Conservation (phyloP, 2,888 invertebrate species). For the Epistrophella euchroma region DNA sequence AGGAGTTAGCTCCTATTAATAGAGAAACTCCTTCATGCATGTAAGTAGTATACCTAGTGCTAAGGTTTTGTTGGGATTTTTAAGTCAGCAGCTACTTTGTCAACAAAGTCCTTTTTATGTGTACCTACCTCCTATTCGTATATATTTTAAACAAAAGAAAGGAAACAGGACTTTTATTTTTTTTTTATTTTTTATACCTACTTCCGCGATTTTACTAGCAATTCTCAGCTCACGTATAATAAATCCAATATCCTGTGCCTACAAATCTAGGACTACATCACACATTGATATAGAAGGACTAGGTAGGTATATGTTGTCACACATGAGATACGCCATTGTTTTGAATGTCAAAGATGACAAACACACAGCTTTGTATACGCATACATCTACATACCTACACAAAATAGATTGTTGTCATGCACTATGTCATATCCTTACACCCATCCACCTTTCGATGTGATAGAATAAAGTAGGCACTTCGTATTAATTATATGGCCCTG, state of each 20-base stretch:
- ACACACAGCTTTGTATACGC: not conserved
- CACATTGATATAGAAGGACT: constrained; percentile 1
- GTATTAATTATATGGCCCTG: constrained; percentile 76
- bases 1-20: constrained; percentile 53
- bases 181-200: constrained; percentile 46
- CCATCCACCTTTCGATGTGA: constrained; percentile 41
- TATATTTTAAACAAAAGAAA: constrained; percentile 43
- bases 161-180: not conserved
- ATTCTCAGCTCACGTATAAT: constrained; percentile 57
- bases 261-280: constrained; percentile 17
- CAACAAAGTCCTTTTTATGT: constrained; percentile 59
- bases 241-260: constrained; percentile 70
- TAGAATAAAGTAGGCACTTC: constrained; percentile 75
- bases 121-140: not conserved
- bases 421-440: constrained; percentile 66
- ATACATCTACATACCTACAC: not conserved
- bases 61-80: constrained; percentile 22
- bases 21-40: constrained; percentile 28
- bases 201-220: constrained; percentile 57
- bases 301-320: constrained; percentile 7
- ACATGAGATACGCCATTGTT: constrained; percentile 68
- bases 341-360: constrained; percentile 60
- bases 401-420: constrained; percentile 69
- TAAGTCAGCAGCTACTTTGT: constrained; percentile 65
- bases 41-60: no score